Percentiles rank a stretch among this genome's conserved stretches.
phyloP scores from a whole-genome alignment of 2,888 invertebrate species.

The Ischnura elegans region DNA sequence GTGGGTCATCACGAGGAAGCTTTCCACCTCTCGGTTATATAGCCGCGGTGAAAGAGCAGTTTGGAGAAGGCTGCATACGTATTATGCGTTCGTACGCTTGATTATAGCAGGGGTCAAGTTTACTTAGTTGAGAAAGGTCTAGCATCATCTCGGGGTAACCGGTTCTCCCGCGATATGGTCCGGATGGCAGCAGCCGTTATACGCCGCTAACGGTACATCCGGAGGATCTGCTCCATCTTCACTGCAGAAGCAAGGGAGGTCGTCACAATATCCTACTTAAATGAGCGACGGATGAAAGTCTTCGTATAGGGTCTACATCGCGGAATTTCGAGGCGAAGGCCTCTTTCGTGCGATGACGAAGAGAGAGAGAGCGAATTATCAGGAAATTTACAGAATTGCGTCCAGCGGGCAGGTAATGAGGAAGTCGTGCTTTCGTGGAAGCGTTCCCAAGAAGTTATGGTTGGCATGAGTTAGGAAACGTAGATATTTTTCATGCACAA shows the following conservation, averaged over 20 bases:
- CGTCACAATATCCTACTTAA: conserved; percentile 56
- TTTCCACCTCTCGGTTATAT: background rate
- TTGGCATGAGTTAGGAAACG: too few species aligned
- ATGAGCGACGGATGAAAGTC: conserved; percentile 4
- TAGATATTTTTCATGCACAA: too few species aligned
- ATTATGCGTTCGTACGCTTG: conserved; percentile 17
- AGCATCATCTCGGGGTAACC: conserved; percentile 22
- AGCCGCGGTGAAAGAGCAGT: background rate
- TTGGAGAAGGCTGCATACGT: background rate
- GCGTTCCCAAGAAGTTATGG: too few species aligned
- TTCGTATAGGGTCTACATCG: background rate
- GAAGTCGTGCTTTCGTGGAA: too few species aligned
- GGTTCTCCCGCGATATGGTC: conserved; percentile 32
- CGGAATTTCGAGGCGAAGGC: background rate
- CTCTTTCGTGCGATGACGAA: background rate
- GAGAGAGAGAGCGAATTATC: background rate
- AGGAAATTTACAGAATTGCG: background rate
- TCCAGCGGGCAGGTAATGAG: background rate
- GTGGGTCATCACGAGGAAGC: background rate
- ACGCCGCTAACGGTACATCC: conserved; percentile 50
- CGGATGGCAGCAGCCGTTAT: conserved; percentile 55
- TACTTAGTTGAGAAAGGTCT: conserved; percentile 62
- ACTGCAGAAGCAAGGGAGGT: background rate
- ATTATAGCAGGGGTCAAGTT: conserved; percentile 41
- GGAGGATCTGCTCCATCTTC: conserved; percentile 59